Evolutionary conservation across 1,140 invertebrate genomes (phyloP).

Genomic region (Sycobia sp.): DNA sequence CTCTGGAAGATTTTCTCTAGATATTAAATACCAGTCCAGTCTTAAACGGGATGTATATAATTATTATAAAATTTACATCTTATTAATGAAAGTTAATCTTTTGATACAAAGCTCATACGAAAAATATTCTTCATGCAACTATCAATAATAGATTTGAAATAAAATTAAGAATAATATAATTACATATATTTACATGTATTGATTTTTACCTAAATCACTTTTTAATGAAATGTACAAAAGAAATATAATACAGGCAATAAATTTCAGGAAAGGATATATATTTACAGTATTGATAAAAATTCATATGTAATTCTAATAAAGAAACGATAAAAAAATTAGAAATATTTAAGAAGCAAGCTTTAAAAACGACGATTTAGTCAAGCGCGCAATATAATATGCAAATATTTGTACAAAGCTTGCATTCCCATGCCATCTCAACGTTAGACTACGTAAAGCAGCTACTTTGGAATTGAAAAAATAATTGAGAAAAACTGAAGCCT

Average conservation of each 20-base stretch:
- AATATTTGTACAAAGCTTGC: constrained; percentile 42
- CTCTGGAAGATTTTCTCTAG: neutral
- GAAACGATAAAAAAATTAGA: constrained; percentile 2
- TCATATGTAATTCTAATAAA: neutral
- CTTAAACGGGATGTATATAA: constrained; percentile 1
- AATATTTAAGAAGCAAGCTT: no score
- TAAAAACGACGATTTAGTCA: no score
- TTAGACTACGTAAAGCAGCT: constrained; percentile 34
- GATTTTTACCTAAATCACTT: no score
- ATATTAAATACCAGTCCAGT: constrained; percentile 9
- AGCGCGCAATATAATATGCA: constrained; percentile 41
- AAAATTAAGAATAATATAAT: no score
- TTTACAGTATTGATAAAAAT: constrained; percentile 14
- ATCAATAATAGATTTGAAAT: no score
- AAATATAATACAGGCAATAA: neutral
- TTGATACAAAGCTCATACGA: neutral
- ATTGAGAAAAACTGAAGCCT: neutral
- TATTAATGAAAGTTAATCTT: neutral
- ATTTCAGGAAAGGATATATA: constrained; percentile 5
- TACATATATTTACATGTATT: no score
- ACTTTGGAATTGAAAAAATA: constrained; percentile 23
- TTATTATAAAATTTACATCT: constrained; percentile 7
- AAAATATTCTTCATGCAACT: no score
- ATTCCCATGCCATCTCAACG: constrained; percentile 24
- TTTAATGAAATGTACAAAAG: neutral